Conservation (phyloP, 2,797 vertebrate species). For the Peromyscus melanophrys region DNA sequence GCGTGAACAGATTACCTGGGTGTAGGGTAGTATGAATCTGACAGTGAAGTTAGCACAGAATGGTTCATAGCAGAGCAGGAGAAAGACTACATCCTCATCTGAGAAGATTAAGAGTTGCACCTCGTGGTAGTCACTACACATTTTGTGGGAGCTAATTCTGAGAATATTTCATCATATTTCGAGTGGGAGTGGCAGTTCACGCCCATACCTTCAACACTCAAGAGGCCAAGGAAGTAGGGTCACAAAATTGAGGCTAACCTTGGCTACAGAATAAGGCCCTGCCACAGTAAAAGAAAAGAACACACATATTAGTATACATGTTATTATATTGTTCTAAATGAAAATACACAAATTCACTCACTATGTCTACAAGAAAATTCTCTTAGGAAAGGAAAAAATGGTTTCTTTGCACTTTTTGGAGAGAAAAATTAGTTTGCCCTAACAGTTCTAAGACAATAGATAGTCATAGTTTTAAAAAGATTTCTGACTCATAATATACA, state of each 20-base stretch:
- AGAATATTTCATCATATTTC: neutral
- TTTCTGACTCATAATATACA: neutral
- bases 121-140: neutral
- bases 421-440: neutral
- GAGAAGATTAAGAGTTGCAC: neutral
- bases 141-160: neutral
- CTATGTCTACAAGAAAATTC: neutral
- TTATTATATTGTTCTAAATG: neutral
- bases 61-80: neutral
- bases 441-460: neutral
- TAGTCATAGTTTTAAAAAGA: neutral
- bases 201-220: neutral
- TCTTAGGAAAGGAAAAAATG: neutral
- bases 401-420: neutral
- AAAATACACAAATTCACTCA: neutral
- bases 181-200: neutral
- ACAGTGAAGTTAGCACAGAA: neutral
- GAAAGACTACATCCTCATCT: neutral
- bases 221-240: neutral
- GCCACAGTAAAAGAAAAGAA: neutral
- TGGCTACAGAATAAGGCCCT: neutral
- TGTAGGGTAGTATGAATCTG: neutral
- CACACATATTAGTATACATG: neutral
- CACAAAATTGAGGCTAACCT: neutral
- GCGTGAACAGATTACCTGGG: neutral